Base-by-base conservation (phyloP, 2,113 vertebrate species). In the Brienomyrus longianalis region DNA sequence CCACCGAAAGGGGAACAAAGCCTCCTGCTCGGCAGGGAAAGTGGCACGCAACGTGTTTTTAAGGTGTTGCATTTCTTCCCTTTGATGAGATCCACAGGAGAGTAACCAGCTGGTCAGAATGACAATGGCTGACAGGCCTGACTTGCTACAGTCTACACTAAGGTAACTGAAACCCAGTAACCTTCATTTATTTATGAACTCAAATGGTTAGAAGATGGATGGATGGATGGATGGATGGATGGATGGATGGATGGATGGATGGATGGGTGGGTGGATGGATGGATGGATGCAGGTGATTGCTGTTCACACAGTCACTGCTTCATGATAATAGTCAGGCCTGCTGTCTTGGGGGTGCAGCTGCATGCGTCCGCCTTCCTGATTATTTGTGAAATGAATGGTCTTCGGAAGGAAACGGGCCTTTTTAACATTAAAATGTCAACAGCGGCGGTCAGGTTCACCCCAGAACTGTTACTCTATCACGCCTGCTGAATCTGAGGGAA, bases 371-470 rank as follows among this genome's bases (percentile, higher is more conserved):
- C 56, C 21, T 86, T 87, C 66, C 83, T 66, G 52, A 47, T 90
- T 91, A 70, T 89, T 94, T 59, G 48, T 77, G 89, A 89, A 47
- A 92, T 93, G 92, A 92, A 94, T 94, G 93, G 91, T 91, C 94
- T 92, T 90, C 92, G 87, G 70, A 87, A 90, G 93, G 91, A 95
- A 95, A 94, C 90, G 92, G 93, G 83, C 91, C 93, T 95, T 95
- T 94, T 95, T 95, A 94, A 94, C 94, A 95, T 94, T 95, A 94
- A 95, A 80, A 80, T 43, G 94, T 93, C 95, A 96, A 96, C 96
- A 95, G 95, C 92, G 92, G 93, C 94, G 92, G 92, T 94, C 92
- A 93, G 95, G 95, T 95, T 94, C 92, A 96, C 95, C 94, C 94
- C 92, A 92, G 88, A 92, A 90, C 93, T 83, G 91, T 92, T 92